These are phyloP conservation scores for Neocrepidodera transversa DNA, from an alignment of 2,888 invertebrate species.

Conservation along the genomic window DNA sequence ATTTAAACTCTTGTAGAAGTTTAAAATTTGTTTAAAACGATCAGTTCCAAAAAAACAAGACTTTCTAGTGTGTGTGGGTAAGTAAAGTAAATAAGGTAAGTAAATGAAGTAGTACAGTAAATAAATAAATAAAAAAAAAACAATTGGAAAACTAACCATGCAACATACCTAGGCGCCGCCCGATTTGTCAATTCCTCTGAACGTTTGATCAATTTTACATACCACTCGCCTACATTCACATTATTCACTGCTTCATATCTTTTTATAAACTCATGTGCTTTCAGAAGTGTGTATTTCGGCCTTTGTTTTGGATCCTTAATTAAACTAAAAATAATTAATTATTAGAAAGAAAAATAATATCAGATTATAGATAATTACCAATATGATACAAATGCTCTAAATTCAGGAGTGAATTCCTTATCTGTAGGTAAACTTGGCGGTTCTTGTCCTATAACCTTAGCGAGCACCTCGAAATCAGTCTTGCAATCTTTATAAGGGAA, in stretches of 20 bases:
- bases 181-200: slow-evolving; percentile 56
- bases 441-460: slow-evolving; percentile 86
- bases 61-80: neutral
- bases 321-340: slow-evolving; percentile 68
- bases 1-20: too few relatives aligned
- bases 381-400: slow-evolving; percentile 88
- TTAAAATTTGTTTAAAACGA: too few relatives aligned
- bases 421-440: slow-evolving; percentile 85
- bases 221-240: slow-evolving; percentile 86
- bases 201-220: slow-evolving; percentile 68
- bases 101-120: slow-evolving; percentile 31
- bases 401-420: slow-evolving; percentile 81
- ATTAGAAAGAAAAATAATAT: neutral
- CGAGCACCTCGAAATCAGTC: slow-evolving; percentile 97
- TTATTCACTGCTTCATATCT: slow-evolving; percentile 73
- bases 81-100: slow-evolving; percentile 12
- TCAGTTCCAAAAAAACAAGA: too few relatives aligned
- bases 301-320: slow-evolving; percentile 92
- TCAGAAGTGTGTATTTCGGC: slow-evolving; percentile 91
- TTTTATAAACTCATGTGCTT: slow-evolving; percentile 88
- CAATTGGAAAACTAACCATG: slow-evolving; percentile 58
- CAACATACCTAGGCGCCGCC: slow-evolving; percentile 62
- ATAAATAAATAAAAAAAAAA: too few relatives aligned
- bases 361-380: slow-evolving; percentile 78
- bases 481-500: slow-evolving; percentile 95